phyloP scores from a whole-genome alignment of 2,888 invertebrate genomes.

The Ferdinandea cuprea region DNA sequence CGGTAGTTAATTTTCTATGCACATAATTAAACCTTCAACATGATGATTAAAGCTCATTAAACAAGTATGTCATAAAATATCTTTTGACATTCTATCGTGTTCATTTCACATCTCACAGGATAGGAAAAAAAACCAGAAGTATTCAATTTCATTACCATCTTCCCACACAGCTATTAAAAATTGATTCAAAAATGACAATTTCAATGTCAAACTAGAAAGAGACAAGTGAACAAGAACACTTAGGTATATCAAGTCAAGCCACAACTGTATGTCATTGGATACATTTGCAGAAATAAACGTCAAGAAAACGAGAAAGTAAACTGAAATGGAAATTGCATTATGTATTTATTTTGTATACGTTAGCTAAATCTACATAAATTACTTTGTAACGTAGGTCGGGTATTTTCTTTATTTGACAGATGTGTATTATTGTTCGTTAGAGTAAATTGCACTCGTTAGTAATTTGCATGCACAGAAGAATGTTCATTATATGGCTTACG shows the following conservation, averaged over 20 bases:
- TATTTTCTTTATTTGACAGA: neutral
- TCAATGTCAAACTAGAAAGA: constrained; percentile 51
- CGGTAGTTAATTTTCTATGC: neutral
- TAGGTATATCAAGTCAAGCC: too few species aligned
- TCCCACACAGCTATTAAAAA: neutral
- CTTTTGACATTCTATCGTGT: neutral
- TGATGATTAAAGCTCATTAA: neutral
- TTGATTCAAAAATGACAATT: constrained; percentile 7
- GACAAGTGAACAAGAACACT: neutral
- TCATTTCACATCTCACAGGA: neutral
- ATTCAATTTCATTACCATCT: too few species aligned
- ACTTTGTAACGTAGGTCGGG: constrained; percentile 4
- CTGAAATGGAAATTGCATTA: constrained; percentile 51
- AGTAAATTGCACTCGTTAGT: neutral
- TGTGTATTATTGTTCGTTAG: neutral
- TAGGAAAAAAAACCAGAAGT: neutral
- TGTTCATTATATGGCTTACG: neutral
- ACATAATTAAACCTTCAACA: constrained; percentile 1
- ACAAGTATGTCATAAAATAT: constrained; percentile 32
- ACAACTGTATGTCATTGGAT: neutral
- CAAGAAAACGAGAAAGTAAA: constrained; percentile 46
- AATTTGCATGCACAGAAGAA: neutral
- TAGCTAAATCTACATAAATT: neutral
- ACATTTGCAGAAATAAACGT: neutral
- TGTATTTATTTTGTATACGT: neutral